Percentiles rank a stretch among this genome's conserved stretches.
Conservation (phyloP, 2,797 vertebrate genomes). For the Takifugu ocellatus region DNA sequence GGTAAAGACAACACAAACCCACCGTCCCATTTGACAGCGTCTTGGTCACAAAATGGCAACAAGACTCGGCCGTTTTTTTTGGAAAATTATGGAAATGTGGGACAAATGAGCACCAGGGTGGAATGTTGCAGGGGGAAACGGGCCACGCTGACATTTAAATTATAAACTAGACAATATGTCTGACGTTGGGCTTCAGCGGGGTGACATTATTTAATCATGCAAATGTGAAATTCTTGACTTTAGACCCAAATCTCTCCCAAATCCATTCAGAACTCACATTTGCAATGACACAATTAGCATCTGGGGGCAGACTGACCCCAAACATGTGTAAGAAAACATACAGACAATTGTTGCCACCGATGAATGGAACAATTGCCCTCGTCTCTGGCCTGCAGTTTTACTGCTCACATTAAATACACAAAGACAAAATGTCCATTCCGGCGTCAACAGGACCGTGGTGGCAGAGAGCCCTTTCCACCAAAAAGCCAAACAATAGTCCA, state of each 20-base stretch:
- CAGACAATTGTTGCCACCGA: slow-evolving; percentile 72
- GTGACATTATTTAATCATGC: slow-evolving; percentile 27
- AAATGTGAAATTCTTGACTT: slow-evolving; percentile 28
- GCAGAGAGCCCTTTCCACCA: slow-evolving; percentile 67
- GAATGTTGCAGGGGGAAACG: slow-evolving; percentile 26
- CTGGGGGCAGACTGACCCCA: slow-evolving; percentile 54
- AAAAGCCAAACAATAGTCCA: slow-evolving; percentile 74
- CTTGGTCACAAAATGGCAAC: slow-evolving; percentile 25
- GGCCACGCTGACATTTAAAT: slow-evolving; percentile 33
- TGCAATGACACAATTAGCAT: slow-evolving; percentile 52
- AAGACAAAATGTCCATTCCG: slow-evolving; percentile 75
- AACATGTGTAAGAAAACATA: slow-evolving; percentile 59
- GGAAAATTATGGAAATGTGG: slow-evolving; percentile 33
- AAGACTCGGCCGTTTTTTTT: slow-evolving; percentile 20
- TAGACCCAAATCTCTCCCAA: slow-evolving; percentile 47
- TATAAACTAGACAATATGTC: slow-evolving; percentile 43
- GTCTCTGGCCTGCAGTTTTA: slow-evolving; percentile 63
- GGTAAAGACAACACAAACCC: not conserved
- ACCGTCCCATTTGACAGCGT: not conserved
- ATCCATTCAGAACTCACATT: slow-evolving; percentile 47
- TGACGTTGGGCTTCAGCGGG: slow-evolving; percentile 40
- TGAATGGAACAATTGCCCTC: slow-evolving; percentile 69
- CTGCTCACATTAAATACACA: slow-evolving; percentile 67
- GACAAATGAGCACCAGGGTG: slow-evolving; percentile 16
- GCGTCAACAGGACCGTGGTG: slow-evolving; percentile 60